Base-by-base conservation (phyloP, 2,888 invertebrate genomes). In the Bembecia ichneumoniformis region DNA sequence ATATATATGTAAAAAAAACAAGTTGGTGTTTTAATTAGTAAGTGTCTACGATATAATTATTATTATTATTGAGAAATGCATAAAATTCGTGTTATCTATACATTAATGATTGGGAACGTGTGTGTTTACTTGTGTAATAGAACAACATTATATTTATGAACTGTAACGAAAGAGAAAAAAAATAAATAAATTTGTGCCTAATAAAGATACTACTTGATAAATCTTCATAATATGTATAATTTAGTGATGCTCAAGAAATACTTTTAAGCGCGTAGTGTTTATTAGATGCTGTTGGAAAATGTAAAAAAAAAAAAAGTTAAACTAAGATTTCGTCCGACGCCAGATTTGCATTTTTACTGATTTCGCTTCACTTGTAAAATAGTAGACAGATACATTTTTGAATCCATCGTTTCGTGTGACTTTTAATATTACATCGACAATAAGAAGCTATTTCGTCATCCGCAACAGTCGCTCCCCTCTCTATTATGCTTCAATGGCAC, bases 181-280 rank as follows among this genome's bases (percentile, higher is more conserved):
- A 60, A 62, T 63, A 72, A 68, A 72, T 71, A 78, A 82, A 82
- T 72, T 80, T 82, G 87, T 87, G 87, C 87, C 87, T 87, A 83
- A 80, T 77, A 74, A 72, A 74, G 11, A 48, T 16, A 14, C 71
- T 70, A 74, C 69, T 74, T 70, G 68, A 58, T 46, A 68, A 77
- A 65, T 72, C 73, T 72, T 76, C 70, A 62, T 59, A 52, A 59
- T 66, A 64, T 74, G 68, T 70, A 67, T 76, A 77, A 75, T 76
- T 81, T 84, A 84, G 82, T 77, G 71, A 82, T 82, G 86, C 86
- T 87, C 86, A 86, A 86, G 66, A 68, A 74, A 74, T 72, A 68
- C 64, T 62, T 71, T 68, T 86, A 86, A 86, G 83, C 79, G 71
- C 71, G 77, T 86, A 84, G 82, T 77, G 65, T 59, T 70, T 67